Evolutionary conservation across 2,888 invertebrate genomes (phyloP).

Genomic region (Heliconius cydno): DNA sequence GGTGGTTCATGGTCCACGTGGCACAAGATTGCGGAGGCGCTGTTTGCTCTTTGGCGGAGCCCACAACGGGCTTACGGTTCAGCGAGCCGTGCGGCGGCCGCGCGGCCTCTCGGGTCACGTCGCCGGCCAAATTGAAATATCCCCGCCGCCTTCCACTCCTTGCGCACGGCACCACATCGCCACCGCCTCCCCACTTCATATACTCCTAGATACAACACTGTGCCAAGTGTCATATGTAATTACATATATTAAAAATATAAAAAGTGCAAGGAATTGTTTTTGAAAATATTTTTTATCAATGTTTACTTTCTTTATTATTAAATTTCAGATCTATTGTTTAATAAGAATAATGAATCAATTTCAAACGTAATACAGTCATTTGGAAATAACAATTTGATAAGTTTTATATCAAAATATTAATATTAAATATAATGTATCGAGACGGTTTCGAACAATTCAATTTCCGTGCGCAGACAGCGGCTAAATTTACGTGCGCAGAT

Average conservation of each 20-base stretch:
- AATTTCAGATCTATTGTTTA: background rate
- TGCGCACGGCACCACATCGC: constrained; percentile 54
- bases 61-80: constrained; percentile 80
- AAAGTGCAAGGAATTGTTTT: background rate
- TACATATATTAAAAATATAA: background rate
- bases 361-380: background rate
- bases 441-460: constrained; percentile 80
- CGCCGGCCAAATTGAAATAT: constrained; percentile 83
- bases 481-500: constrained; percentile 81
- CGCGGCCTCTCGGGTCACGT: constrained; percentile 80
- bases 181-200: constrained; percentile 51
- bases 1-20: constrained; percentile 71
- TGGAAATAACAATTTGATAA: constrained; percentile 3
- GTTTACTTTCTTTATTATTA: background rate
- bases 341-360: background rate
- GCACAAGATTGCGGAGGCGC: constrained; percentile 82
- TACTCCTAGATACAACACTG: constrained; percentile 50
- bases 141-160: constrained; percentile 67
- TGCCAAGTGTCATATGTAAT: constrained; percentile 22
- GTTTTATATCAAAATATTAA: constrained; percentile 57
- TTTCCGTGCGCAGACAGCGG: constrained; percentile 81
- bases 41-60: constrained; percentile 82
- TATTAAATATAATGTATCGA: constrained; percentile 69
- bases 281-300: background rate
- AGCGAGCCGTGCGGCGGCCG: constrained; percentile 78